Conservation (phyloP, 2,113 vertebrate genomes). For the Chaetodon auriga region DNA sequence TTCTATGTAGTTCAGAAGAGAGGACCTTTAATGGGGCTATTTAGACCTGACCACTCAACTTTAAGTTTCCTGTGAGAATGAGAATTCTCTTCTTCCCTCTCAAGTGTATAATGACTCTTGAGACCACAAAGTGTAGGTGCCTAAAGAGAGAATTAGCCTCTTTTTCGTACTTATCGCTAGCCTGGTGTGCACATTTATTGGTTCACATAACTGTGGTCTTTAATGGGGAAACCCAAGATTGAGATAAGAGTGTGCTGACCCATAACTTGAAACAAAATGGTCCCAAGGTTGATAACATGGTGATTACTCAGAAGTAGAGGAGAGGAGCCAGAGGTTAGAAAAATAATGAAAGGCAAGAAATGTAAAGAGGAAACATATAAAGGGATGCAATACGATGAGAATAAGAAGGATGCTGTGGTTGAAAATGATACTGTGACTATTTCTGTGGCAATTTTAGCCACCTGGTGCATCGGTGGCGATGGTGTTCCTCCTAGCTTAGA, state of each 20-base stretch:
- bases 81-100: constrained; percentile 49
- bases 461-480: constrained; percentile 23
- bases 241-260: constrained; percentile 64
- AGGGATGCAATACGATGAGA: constrained; percentile 32
- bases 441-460: constrained; percentile 45
- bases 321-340: constrained; percentile 46
- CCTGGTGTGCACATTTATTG: constrained; percentile 63
- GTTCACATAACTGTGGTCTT: constrained; percentile 67
- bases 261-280: constrained; percentile 63
- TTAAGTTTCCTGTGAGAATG: constrained; percentile 43
- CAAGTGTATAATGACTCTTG: constrained; percentile 49
- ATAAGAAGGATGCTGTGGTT: constrained; percentile 58
- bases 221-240: constrained; percentile 71
- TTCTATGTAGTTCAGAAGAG: constrained; percentile 27
- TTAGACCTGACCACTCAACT: constrained; percentile 58
- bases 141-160: constrained; percentile 55
- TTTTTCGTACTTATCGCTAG: constrained; percentile 47
- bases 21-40: constrained; percentile 37
- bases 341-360: constrained; percentile 27
- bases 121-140: constrained; percentile 46
- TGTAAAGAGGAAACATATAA: constrained; percentile 33
- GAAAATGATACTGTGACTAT: constrained; percentile 57
- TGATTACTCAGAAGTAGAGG: constrained; percentile 37
- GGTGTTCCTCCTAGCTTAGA: not conserved
- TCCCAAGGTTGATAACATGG: constrained; percentile 69